phyloP scores from a whole-genome alignment of 1,140 invertebrate genomes.

The Drosophila elegans region DNA sequence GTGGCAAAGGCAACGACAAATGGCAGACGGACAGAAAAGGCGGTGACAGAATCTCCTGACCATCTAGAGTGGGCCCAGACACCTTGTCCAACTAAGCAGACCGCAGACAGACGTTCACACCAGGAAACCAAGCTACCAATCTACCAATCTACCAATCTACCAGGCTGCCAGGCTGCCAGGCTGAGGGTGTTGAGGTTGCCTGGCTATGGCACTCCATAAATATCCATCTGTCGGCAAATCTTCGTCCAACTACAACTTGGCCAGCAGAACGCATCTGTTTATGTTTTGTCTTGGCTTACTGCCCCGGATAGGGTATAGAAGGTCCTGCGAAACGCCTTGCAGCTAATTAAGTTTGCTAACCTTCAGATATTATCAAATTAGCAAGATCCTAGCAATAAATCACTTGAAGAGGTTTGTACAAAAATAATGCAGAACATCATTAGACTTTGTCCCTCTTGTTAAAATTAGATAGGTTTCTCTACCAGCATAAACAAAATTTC shows the following conservation, averaged over 20 bases:
- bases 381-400: too few relatives aligned
- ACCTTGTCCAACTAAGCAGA: constrained; percentile 41
- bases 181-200: constrained; percentile 7
- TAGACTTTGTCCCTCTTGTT: too few relatives aligned
- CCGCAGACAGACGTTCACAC: constrained; percentile 42
- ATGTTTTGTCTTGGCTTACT: constrained; percentile 8
- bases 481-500: too few relatives aligned
- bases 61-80: constrained; percentile 27
- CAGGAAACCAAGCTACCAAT: background rate
- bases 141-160: too few relatives aligned
- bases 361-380: too few relatives aligned
- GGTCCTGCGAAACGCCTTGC: background rate
- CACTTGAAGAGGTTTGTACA: background rate
- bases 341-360: background rate
- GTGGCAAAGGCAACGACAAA: too few relatives aligned
- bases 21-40: constrained; percentile 1
- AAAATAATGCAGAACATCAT: background rate
- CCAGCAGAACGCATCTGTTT: constrained; percentile 47
- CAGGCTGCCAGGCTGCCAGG: too few relatives aligned
- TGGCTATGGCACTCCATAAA: constrained; percentile 70
- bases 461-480: too few relatives aligned
- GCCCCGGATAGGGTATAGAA: constrained; percentile 1
- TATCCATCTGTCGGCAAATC: constrained; percentile 60
- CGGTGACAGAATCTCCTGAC: constrained; percentile 8
- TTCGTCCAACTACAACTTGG: constrained; percentile 35